Evolutionary conservation across 2,888 invertebrate species (phyloP).

Genomic region (Cheilosia impressa): DNA sequence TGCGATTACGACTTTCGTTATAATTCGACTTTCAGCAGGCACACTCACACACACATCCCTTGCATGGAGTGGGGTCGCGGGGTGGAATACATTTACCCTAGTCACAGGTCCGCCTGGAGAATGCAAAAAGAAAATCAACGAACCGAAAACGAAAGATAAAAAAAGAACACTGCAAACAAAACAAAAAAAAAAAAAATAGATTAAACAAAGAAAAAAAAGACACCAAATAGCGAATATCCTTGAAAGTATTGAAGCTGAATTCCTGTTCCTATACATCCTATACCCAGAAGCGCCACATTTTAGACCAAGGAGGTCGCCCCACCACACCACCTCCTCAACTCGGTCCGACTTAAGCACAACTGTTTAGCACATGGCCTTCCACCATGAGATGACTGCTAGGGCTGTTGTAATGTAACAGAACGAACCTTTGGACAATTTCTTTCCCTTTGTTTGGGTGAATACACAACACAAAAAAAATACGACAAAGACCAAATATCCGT

Average conservation of each 20-base stretch:
- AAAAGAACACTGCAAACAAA: conserved; percentile 46
- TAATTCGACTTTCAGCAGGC: conserved; percentile 53
- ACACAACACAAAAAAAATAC: not conserved
- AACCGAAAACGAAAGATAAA: conserved; percentile 74
- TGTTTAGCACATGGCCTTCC: conserved; percentile 60
- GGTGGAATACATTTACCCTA: conserved; percentile 52
- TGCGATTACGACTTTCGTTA: conserved; percentile 70
- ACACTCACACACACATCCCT: not conserved
- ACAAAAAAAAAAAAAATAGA: conserved; percentile 6
- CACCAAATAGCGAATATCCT: conserved; percentile 60
- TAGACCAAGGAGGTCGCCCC: conserved; percentile 21
- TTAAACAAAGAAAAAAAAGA: conserved; percentile 13
- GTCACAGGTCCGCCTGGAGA: conserved; percentile 22
- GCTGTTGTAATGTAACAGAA: conserved; percentile 49
- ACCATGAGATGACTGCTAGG: conserved; percentile 14
- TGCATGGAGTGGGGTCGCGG: conserved; percentile 13
- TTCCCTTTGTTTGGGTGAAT: conserved; percentile 61
- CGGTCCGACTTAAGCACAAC: conserved; percentile 47
- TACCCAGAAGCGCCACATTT: conserved; percentile 54
- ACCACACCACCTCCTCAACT: conserved; percentile 4
- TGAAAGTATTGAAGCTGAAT: conserved; percentile 73
- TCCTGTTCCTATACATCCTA: conserved; percentile 54
- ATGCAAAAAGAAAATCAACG: conserved; percentile 60
- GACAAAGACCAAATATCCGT: conserved; percentile 59
- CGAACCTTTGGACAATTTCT: conserved; percentile 56